Conservation (phyloP, 1,140 invertebrate species). For the Hycleus cichorii region DNA sequence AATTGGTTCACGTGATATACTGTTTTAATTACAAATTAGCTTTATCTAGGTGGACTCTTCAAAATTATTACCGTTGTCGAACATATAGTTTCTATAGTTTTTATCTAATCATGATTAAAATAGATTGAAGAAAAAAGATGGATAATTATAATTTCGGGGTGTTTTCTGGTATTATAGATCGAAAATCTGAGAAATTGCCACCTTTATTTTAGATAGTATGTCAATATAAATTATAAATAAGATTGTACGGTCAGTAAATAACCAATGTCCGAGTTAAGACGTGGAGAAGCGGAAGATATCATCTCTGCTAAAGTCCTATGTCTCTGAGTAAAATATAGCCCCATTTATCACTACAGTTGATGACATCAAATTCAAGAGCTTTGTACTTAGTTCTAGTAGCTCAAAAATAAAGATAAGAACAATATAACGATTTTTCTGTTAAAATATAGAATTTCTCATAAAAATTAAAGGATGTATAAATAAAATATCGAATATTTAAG, state of each 20-base stretch:
- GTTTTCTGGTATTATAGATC: too few relatives aligned
- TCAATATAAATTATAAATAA: constrained; percentile 33
- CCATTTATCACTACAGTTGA: constrained; percentile 30
- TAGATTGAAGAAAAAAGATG: too few relatives aligned
- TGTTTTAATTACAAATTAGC: constrained; percentile 8
- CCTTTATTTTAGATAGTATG: not conserved
- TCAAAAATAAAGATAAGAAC: too few relatives aligned
- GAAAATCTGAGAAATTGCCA: too few relatives aligned
- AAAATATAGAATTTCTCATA: too few relatives aligned
- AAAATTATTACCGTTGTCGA: too few relatives aligned
- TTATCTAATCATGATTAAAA: too few relatives aligned
- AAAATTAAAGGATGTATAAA: too few relatives aligned
- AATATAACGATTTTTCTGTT: too few relatives aligned
- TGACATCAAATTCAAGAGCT: constrained; percentile 25
- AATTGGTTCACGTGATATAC: constrained; percentile 20
- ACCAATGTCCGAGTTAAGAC: constrained; percentile 28
- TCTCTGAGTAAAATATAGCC: constrained; percentile 29
- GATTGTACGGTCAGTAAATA: constrained; percentile 33
- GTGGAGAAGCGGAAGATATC: constrained; percentile 26
- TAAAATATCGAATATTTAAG: too few relatives aligned
- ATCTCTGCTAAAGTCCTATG: constrained; percentile 31
- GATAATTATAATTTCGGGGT: too few relatives aligned
- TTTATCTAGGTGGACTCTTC: not conserved
- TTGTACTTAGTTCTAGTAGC: not conserved
- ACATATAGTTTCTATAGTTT: too few relatives aligned